Conservation (phyloP, 2,113 vertebrate genomes). For the Dicentrarchus labrax region DNA sequence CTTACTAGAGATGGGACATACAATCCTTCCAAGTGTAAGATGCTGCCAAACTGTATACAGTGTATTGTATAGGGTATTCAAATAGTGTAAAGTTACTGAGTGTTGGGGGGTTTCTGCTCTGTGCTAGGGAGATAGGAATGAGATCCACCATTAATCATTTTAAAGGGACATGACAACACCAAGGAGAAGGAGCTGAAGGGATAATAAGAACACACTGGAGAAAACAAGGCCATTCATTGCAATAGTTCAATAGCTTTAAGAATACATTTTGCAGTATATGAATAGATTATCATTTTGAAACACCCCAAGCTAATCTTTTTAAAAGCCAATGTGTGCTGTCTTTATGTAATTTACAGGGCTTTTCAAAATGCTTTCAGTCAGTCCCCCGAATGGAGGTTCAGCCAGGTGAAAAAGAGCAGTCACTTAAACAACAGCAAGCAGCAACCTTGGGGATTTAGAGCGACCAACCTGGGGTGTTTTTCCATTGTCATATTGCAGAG, state of each 20-base stretch:
- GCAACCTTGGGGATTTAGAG: constrained; percentile 20
- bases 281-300: constrained; percentile 36
- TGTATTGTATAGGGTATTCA: constrained; percentile 23
- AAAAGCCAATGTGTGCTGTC: background rate
- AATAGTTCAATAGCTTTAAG: constrained; percentile 40
- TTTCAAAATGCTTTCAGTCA: background rate
- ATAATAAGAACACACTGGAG: constrained; percentile 52
- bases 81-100: constrained; percentile 27
- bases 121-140: constrained; percentile 38
- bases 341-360: background rate
- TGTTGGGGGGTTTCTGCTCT: constrained; percentile 38
- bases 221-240: constrained; percentile 46
- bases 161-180: constrained; percentile 50
- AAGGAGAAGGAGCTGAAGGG: constrained; percentile 43
- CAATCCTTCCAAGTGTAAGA: background rate
- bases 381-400: background rate
- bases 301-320: background rate
- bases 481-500: constrained; percentile 22
- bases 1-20: background rate
- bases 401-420: constrained; percentile 1
- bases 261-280: constrained; percentile 5
- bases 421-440: background rate
- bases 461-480: constrained; percentile 19
- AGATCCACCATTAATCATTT: constrained; percentile 70
- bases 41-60: constrained; percentile 3